Evolutionary conservation across 2,797 vertebrate genomes (phyloP).

Genomic region (Uromys caudimaculatus): DNA sequence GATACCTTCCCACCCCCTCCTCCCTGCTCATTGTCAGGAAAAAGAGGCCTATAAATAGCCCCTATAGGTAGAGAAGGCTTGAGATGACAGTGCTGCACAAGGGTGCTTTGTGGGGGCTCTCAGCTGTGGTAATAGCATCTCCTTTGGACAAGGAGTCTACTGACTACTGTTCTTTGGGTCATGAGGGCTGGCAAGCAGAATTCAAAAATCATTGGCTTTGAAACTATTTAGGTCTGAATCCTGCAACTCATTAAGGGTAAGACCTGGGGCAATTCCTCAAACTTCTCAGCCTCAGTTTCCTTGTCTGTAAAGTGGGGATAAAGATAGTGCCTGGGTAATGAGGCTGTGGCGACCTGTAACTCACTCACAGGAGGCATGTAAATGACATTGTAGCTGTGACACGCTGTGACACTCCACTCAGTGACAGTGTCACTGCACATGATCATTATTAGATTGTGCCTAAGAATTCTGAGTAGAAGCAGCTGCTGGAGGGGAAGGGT

Average conservation of each 20-base stretch:
- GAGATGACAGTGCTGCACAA: not conserved
- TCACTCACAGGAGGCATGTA: not conserved
- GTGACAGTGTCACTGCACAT: not conserved
- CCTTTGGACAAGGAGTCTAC: too few relatives aligned
- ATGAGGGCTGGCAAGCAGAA: not conserved
- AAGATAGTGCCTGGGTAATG: not conserved
- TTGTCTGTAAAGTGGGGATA: slow-evolving; percentile 7
- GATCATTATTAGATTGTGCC: not conserved
- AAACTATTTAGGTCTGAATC: not conserved
- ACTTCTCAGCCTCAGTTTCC: not conserved
- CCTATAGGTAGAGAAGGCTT: not conserved
- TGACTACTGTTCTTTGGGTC: not conserved
- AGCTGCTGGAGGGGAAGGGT: not conserved
- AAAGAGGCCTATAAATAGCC: not conserved
- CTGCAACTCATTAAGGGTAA: not conserved
- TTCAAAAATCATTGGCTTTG: not conserved
- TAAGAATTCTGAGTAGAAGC: not conserved
- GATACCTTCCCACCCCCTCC: not conserved
- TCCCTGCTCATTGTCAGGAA: not conserved
- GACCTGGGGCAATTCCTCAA: not conserved
- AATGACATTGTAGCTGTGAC: not conserved
- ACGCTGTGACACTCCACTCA: not conserved
- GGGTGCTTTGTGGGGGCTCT: not conserved
- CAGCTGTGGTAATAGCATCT: not conserved
- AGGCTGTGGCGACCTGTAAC: not conserved